Evolutionary conservation across 2,113 vertebrate genomes (phyloP).

Genomic region (Brienomyrus longianalis): DNA sequence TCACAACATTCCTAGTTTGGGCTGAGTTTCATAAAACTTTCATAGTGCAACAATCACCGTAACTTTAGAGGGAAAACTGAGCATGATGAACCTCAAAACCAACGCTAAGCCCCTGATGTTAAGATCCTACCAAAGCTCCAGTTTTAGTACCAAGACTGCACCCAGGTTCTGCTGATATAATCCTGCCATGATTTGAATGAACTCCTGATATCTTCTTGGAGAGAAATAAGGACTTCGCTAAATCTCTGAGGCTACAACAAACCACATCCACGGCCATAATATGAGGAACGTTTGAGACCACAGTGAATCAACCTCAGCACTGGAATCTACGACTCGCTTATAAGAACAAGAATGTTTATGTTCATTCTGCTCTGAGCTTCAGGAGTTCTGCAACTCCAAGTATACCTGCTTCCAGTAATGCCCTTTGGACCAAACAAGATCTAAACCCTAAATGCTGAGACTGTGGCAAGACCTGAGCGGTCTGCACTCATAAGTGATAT

Average conservation of each 20-base stretch:
- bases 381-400: neutral
- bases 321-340: neutral
- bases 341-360: neutral
- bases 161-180: neutral
- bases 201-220: neutral
- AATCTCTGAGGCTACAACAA: neutral
- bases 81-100: neutral
- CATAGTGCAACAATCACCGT: neutral
- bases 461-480: neutral
- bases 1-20: neutral
- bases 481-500: neutral
- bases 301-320: neutral
- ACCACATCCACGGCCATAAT: neutral
- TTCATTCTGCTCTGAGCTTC: neutral
- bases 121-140: neutral
- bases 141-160: neutral
- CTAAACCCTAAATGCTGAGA: neutral
- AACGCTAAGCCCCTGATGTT: neutral
- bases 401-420: neutral
- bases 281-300: neutral
- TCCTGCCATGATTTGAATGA: neutral
- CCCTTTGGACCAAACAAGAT: neutral
- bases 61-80: neutral
- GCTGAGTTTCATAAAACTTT: neutral
- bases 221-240: neutral